These are phyloP conservation scores for Oeneis ivallda DNA, from an alignment of 2,888 invertebrate species.

Conservation along the genomic window DNA sequence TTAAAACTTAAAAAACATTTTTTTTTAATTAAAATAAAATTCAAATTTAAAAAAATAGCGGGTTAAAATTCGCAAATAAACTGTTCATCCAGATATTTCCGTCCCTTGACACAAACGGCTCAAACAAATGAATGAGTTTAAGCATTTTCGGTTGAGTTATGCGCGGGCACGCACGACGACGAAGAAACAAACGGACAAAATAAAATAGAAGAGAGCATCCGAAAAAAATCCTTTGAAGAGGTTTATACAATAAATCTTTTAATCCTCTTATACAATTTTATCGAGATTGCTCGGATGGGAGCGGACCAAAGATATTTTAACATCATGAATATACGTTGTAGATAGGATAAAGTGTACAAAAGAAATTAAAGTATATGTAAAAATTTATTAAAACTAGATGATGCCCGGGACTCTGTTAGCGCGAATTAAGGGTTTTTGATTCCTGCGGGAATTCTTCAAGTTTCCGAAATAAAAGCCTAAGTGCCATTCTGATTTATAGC, in stretches of 20 bases:
- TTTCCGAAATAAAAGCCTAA: too few species aligned
- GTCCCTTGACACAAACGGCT: slow-evolving; percentile 61
- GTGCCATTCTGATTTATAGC: too few species aligned
- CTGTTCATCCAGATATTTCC: slow-evolving; percentile 22
- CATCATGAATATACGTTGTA: background rate
- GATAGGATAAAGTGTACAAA: background rate
- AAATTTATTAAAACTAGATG: too few species aligned
- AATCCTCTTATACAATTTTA: slow-evolving; percentile 79
- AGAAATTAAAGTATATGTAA: too few species aligned
- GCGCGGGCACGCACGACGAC: slow-evolving; percentile 60
- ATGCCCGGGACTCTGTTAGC: too few species aligned
- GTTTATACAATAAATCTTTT: slow-evolving; percentile 77
- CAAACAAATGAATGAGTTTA: slow-evolving; percentile 55
- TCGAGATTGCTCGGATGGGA: slow-evolving; percentile 66
- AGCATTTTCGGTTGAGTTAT: slow-evolving; percentile 56
- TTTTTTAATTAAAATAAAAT: too few species aligned
- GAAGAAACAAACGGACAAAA: slow-evolving; percentile 66
- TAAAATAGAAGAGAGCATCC: slow-evolving; percentile 65
- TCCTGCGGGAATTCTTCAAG: too few species aligned
- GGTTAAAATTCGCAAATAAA: background rate
- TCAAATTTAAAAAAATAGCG: too few species aligned
- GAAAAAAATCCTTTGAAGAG: slow-evolving; percentile 72
- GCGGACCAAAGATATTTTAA: slow-evolving; percentile 26
- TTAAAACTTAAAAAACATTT: too few species aligned
- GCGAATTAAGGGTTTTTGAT: too few species aligned